A percentile compares a stretch with the other conserved stretches of the same genome.
phyloP scores from a whole-genome alignment of 1,140 invertebrate species.

The Oppia nitens region DNA sequence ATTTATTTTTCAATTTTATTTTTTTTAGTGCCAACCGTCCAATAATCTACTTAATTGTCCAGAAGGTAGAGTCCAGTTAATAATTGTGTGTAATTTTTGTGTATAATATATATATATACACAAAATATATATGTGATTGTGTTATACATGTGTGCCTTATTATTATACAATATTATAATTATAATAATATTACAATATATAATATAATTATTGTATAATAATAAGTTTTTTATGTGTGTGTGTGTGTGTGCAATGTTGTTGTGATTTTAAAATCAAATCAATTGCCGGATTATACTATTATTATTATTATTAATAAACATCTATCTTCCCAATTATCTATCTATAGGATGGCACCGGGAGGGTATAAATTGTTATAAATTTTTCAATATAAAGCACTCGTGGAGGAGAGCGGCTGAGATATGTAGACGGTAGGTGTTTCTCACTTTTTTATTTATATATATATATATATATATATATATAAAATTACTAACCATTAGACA shows the following conservation, averaged over 20 bases:
- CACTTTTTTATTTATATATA: background rate
- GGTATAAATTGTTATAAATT: constrained; percentile 86
- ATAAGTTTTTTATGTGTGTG: too few relatives aligned
- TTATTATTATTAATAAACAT: too few relatives aligned
- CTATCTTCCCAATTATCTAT: background rate
- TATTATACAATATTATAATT: background rate
- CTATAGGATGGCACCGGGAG: constrained; percentile 74
- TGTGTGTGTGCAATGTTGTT: too few relatives aligned
- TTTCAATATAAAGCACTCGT: constrained; percentile 86
- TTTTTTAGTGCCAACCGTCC: background rate
- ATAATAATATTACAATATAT: background rate
- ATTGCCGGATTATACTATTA: too few relatives aligned
- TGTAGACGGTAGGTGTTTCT: constrained; percentile 59
- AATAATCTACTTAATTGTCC: constrained; percentile 12
- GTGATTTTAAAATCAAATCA: too few relatives aligned
- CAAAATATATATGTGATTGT: background rate
- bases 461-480: background rate
- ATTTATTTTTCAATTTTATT: background rate
- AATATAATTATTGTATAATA: background rate
- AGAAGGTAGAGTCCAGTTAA: constrained; percentile 4
- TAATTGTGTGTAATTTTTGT: background rate
- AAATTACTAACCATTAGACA: background rate
- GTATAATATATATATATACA: background rate
- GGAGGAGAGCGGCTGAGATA: constrained; percentile 81
- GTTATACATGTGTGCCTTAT: background rate